Base-by-base conservation (phyloP, 1,140 invertebrate genomes). In the Drosophila lacertosa region DNA sequence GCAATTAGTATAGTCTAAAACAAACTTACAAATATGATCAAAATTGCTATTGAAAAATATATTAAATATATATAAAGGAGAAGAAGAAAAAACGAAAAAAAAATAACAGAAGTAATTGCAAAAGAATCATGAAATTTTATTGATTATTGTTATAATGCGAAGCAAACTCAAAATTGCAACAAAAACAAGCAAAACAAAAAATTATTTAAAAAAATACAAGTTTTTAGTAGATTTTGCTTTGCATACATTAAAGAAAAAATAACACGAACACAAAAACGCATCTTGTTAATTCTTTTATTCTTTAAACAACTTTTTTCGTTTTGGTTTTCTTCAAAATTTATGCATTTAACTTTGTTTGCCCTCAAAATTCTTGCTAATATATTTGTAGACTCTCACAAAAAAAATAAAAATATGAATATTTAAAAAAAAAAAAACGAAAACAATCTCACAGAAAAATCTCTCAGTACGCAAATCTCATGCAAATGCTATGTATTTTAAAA, bases 111-210 rank as follows among this genome's bases (percentile, higher is more conserved):
- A 86, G 82, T 88, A 86, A 88, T 86, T 86, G 82, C 77, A 77
- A 77, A 80, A 76, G 59, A 75, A 65, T 74, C 74, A 86, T 86
- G 77, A 88, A 86, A 77, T 81, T 86, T 74, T 72, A 88, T 78
- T 89, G 82, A 89, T 84, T 89, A 89, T 83, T 89, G 83, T 83
- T 89, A 90, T 77, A 90, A 90, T 89, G 89, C 89, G 78, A 90
- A 90, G 89, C 86, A 86, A 69, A 67, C 42, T 71, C 24, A 68
- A 72, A 18, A 39, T 58, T 63, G 65, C 51, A 50, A 51, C 33
- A 55, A 32, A 67, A 45, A 57, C 13, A 53, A 59, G n/a, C n/a
- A 53, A 71, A 40, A 71, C 20, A 33, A 32, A 32, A 53, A 48
- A 66, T 42, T 50, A 54, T 70, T 35, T 35, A 48, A 51, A 60